phyloP scores from a whole-genome alignment of 2,113 vertebrate species.

The Cavia aperea region DNA sequence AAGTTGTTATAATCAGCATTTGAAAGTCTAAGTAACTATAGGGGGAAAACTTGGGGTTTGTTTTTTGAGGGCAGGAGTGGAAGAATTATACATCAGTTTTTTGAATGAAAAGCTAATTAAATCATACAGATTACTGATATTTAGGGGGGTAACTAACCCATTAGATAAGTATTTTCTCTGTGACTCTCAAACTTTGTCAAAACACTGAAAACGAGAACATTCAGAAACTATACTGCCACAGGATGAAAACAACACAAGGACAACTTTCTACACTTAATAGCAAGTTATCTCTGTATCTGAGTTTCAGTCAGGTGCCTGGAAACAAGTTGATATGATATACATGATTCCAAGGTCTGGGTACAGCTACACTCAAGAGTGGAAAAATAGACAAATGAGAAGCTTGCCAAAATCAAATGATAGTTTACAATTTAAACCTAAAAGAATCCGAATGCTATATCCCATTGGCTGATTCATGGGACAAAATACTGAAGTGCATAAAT shows the following conservation, averaged over 20 bases:
- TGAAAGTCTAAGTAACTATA: constrained; percentile 36
- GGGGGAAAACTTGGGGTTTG: neutral
- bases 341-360: neutral
- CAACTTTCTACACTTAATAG: neutral
- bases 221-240: neutral
- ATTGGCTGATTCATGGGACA: neutral
- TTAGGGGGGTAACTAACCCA: neutral
- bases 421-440: constrained; percentile 20
- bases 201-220: constrained; percentile 31
- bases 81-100: neutral
- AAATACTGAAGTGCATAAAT: constrained; percentile 11
- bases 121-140: neutral
- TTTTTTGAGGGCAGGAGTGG: neutral
- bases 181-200: constrained; percentile 44
- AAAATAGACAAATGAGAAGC: neutral
- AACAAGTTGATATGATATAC: neutral
- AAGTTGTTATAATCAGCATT: neutral
- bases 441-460: neutral
- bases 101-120: neutral
- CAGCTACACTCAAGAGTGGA: neutral
- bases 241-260: constrained; percentile 7
- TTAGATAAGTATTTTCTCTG: neutral
- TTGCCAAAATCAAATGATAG: neutral
- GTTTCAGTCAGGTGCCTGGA: neutral
- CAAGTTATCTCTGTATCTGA: neutral